Evolutionary conservation across 2,888 invertebrate genomes (phyloP), one percentile per base, ranked within the genome.

Genomic region (Globia sparganii): DNA sequence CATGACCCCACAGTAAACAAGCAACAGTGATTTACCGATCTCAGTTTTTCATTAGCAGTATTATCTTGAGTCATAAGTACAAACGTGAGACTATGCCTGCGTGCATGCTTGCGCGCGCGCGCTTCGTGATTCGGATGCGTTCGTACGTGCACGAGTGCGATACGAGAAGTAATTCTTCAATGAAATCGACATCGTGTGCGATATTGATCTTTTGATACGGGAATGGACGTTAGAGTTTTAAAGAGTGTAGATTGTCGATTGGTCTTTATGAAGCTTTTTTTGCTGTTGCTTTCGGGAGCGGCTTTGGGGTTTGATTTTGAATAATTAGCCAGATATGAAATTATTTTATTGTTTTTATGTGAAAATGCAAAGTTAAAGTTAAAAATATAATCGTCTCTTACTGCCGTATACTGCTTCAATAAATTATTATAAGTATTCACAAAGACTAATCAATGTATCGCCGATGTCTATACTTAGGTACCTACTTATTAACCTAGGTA

Each of bases 71-170:
- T 28, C 11, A 58, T 31, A 18, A 37, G 34, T 28, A 5, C 25
- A n/a, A 72, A 71, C 81, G 81, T 85, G 85, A 75, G 49, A 62
- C 37, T 67, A 81, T 85, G 81, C 15, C 66, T 4, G 56, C 31
- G 49, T 61, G 71, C 40, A 31, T 56, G 43, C 37, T 15, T 61
- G 65, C 49, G 46, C 28, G 43, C 28, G 43, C 31, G 64, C 56
- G 61, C 56, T 49, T 62, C 58, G 61, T 37, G 40, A 78, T 18
- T 67, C 83, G 83, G 56, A 70, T 62, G 72, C 56, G 28, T 61
- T 37, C 37, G 74, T 59, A 74, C 40, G 66, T 83, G 83, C 82
- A 58, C 43, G 68, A 74, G 67, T 68, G 66, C n/a, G 66, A 72
- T 58, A 65, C 58, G 68, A 46, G 49, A 53, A 62, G 49, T 34